Conservation (phyloP, 2,113 vertebrate species). For the Gallinago jamesoni region DNA sequence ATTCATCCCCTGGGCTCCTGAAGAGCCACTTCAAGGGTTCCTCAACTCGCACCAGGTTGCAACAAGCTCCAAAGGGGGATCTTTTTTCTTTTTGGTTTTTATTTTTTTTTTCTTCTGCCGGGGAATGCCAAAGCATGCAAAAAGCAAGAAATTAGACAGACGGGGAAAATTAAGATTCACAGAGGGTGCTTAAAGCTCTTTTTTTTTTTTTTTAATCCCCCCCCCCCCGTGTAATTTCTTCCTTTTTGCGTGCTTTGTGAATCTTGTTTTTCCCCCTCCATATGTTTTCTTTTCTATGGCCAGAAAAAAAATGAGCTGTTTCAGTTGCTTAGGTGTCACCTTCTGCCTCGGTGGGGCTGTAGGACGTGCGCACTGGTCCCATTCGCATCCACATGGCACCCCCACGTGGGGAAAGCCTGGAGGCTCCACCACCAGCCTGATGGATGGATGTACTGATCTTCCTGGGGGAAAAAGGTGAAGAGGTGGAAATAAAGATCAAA, state of each 20-base stretch:
- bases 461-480: background rate
- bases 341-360: rapidly evolving
- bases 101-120: background rate
- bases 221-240: rapidly evolving
- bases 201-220: background rate
- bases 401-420: slow-evolving; percentile 33
- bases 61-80: background rate
- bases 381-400: background rate
- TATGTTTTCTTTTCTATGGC: rapidly evolving
- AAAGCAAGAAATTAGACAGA: rapidly evolving
- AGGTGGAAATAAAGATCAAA: background rate
- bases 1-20: background rate
- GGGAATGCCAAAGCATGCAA: background rate
- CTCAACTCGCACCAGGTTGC: background rate
- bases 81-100: background rate
- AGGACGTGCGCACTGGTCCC: rapidly evolving
- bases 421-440: background rate
- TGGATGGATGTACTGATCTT: rapidly evolving
- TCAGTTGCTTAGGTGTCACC: background rate
- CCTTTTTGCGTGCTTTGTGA: background rate
- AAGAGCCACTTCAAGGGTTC: background rate
- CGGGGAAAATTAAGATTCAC: background rate
- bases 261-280: background rate
- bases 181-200: background rate
- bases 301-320: rapidly evolving